Evolutionary conservation across 1,140 invertebrate species (phyloP), one percentile per base, ranked within the genome.

Genomic region (Eciton burchellii): DNA sequence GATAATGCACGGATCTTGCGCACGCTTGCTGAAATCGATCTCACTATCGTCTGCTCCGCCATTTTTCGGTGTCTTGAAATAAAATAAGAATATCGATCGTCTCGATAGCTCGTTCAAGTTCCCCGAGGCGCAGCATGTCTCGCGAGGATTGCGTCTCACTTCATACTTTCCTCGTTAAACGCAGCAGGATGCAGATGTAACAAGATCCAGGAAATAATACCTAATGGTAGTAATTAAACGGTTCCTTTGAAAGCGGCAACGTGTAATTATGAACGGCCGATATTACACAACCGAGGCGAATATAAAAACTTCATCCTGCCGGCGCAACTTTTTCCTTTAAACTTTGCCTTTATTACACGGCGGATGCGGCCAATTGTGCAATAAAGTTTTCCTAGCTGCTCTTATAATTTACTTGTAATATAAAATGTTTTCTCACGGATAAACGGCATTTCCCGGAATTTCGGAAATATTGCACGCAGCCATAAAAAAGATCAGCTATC

Each of bases 351-450:
- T 79, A 60, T 86, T 86, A 74, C 56, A 57, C 60, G 71, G 60
- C 41, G 52, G 74, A 66, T 74, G 35, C 66, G 60, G n/a, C 66
- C 52, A 16, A 52, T 68, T 70, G 65, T 52, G 52, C 66, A 60
- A 83, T 76, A 83, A 86, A 87, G 84, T 87, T 77, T 60, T 45
- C 60, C 60, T 87, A 86, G 83, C 84, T 79, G 41, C 71, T 66
- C 73, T 86, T 62, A 65, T 68, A 68, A 79, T 79, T 79, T 70
- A 79, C 52, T 79, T 70, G 59, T 43, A 21, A 59, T 73, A 52
- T 52, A 76, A 76, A 6, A 24, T 35, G 35, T 76, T 68, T 56
- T 35, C 11, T 43, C 21, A 8, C 52, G 24, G 16, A n/a, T n/a
- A 68, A 68, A 56, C n/a, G 21, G 11, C 52, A 21, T 77, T 66